Conservation (phyloP, 2,888 invertebrate genomes). For the Molorchus minor region DNA sequence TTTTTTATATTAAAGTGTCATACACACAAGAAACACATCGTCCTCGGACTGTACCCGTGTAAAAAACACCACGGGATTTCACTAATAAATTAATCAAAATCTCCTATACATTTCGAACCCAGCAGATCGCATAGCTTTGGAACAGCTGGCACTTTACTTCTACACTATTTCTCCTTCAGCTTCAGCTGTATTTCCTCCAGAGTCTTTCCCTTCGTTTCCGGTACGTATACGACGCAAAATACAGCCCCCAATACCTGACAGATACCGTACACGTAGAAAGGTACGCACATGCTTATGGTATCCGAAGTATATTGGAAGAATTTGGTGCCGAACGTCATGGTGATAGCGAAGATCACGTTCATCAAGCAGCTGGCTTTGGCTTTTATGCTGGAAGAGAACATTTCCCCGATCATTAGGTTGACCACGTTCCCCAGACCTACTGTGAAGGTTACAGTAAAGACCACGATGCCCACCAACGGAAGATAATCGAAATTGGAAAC, state of each 20-base stretch:
- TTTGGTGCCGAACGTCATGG: conserved; percentile 50
- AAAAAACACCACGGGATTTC: too few relatives aligned
- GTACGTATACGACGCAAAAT: conserved; percentile 48
- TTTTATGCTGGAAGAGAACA: conserved; percentile 53
- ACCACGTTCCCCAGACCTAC: conserved; percentile 47
- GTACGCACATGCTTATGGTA: conserved; percentile 49
- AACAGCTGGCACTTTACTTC: too few relatives aligned
- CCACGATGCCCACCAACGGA: conserved; percentile 45
- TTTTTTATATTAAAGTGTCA: too few relatives aligned
- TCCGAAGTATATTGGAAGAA: conserved; percentile 52
- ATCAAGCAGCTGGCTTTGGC: conserved; percentile 50
- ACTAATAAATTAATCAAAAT: too few relatives aligned
- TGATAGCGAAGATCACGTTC: conserved; percentile 49
- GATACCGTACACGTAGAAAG: conserved; percentile 49
- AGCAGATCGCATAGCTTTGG: too few relatives aligned
- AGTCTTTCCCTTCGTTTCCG: conserved; percentile 57
- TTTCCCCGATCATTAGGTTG: conserved; percentile 47
- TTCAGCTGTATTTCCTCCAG: conserved; percentile 55
- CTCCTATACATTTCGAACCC: too few relatives aligned
- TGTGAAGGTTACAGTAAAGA: conserved; percentile 42
- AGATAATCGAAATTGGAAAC: conserved; percentile 41
- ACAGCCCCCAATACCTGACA: conserved; percentile 41
- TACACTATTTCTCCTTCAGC: conserved; percentile 48
- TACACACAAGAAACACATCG: too few relatives aligned
- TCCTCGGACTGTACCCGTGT: too few relatives aligned